Conservation (phyloP, 2,888 invertebrate species). For the Trichogramma dendrolimi region DNA sequence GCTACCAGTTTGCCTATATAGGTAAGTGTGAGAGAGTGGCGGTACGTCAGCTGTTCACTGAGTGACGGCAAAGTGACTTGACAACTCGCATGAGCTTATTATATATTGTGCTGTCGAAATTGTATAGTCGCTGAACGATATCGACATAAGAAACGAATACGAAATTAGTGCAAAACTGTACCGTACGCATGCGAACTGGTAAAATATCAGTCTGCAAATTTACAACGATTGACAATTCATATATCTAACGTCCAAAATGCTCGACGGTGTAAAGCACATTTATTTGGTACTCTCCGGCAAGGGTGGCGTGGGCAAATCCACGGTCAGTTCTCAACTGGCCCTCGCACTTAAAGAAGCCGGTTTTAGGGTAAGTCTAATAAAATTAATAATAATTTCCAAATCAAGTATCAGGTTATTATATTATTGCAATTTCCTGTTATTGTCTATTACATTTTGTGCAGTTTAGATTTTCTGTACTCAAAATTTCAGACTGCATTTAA, state of each 20-base stretch:
- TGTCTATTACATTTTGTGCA: background rate
- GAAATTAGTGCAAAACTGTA: too few relatives aligned
- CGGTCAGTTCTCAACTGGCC: conserved; percentile 89
- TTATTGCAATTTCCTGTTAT: background rate
- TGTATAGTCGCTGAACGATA: conserved; percentile 10
- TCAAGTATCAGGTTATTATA: conserved; percentile 1
- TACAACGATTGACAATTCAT: conserved; percentile 4
- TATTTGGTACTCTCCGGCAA: conserved; percentile 95
- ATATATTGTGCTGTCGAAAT: background rate
- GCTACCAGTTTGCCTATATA: too few relatives aligned
- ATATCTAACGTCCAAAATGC: conserved; percentile 54
- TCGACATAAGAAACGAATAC: background rate
- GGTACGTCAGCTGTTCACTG: background rate
- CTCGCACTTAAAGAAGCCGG: conserved; percentile 75
- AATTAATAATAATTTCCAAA: background rate
- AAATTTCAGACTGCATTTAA: conserved; percentile 17
- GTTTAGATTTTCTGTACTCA: background rate
- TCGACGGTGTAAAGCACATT: conserved; percentile 76
- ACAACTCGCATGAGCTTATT: background rate
- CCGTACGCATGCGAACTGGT: too few relatives aligned
- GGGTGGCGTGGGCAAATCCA: conserved; percentile 98
- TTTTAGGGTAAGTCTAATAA: conserved; percentile 64
- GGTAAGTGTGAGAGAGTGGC: background rate
- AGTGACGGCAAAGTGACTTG: background rate
- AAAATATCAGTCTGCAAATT: background rate